Evolutionary conservation across 30 jellyfish, hydroid and myxozoan species (phyloP).

Genomic region (Hydractinia symbiolongicarpus): DNA sequence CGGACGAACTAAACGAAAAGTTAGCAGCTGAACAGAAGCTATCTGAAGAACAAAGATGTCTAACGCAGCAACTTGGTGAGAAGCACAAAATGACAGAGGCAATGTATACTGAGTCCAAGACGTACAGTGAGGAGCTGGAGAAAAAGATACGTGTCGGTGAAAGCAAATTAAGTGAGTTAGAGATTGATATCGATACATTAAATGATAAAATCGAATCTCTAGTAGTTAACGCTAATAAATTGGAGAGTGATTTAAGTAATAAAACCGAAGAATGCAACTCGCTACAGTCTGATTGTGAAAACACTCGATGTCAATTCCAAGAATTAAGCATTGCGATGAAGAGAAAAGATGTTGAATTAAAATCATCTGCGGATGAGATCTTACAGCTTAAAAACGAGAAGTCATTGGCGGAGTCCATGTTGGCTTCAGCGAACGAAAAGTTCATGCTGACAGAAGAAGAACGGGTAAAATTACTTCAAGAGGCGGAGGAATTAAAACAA

Average conservation of each 20-base stretch:
- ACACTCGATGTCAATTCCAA: neutral
- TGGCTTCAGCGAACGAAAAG: constrained; percentile 2
- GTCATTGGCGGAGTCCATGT: neutral
- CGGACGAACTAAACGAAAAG: neutral
- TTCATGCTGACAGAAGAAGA: neutral
- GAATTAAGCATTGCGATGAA: neutral
- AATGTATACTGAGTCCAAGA: neutral
- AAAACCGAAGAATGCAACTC: neutral
- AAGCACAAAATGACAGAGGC: too few species aligned
- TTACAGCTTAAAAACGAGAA: neutral
- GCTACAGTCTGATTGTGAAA: neutral
- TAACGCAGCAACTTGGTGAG: too few species aligned
- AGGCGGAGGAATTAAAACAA: neutral
- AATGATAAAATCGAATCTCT: neutral
- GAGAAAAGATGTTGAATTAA: neutral
- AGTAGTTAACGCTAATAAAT: neutral
- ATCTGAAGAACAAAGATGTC: neutral
- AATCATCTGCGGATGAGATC: neutral
- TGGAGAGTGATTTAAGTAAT: neutral
- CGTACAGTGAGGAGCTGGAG: neutral
- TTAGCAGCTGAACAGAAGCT: neutral
- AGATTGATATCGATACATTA: neutral
- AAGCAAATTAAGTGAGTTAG: neutral
- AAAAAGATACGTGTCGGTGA: neutral
- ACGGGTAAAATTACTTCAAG: neutral